phyloP scores from a whole-genome alignment of 2,888 invertebrate genomes.

The Rapana venosa region DNA sequence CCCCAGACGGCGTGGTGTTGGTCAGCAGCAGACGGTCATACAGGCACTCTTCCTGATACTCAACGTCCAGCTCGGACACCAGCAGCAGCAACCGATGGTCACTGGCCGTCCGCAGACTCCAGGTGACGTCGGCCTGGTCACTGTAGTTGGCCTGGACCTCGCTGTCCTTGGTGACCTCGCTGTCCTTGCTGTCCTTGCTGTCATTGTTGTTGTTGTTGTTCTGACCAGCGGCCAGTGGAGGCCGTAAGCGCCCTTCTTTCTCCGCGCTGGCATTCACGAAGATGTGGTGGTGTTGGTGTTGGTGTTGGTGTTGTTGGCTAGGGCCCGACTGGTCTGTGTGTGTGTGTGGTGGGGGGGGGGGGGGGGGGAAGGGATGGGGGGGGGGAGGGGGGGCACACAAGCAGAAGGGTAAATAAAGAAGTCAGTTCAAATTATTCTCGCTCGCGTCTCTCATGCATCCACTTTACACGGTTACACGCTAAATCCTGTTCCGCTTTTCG shows the following conservation, averaged over 20 bases:
- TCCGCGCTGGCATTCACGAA: neutral
- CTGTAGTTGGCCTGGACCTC: conserved; percentile 40
- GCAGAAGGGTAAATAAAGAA: too few relatives aligned
- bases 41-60: conserved; percentile 57
- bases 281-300: neutral
- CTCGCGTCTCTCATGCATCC: too few relatives aligned
- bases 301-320: neutral
- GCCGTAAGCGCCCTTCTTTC: neutral
- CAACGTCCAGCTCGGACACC: conserved; percentile 50
- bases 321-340: neutral
- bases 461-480: too few relatives aligned
- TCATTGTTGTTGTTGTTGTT: neutral
- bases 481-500: too few relatives aligned
- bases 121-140: conserved; percentile 43
- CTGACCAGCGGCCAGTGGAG: conserved; percentile 4
- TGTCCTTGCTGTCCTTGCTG: neutral
- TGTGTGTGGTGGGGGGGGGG: too few relatives aligned
- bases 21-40: conserved; percentile 55
- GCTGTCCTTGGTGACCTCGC: neutral
- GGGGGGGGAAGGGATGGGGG: too few relatives aligned
- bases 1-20: conserved; percentile 37
- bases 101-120: conserved; percentile 41
- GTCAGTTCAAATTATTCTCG: too few relatives aligned
- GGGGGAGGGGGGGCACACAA: too few relatives aligned
- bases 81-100: conserved; percentile 50